A percentile compares a stretch with the other conserved stretches of the same genome.
Evolutionary conservation across 2,888 invertebrate species (phyloP).

Genomic region (Carterocephalus palaemon): DNA sequence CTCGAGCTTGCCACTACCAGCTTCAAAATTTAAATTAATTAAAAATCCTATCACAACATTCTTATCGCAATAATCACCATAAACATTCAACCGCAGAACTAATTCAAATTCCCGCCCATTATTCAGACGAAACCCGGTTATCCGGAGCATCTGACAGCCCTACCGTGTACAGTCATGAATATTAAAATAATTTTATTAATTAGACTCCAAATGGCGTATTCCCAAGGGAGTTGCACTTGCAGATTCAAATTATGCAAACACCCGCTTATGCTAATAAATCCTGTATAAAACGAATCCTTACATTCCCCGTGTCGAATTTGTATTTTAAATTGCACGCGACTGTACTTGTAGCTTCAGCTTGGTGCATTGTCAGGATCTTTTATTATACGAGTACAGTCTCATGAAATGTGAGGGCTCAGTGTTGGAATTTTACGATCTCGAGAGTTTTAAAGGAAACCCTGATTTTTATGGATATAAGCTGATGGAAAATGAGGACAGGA

Average conservation of each 20-base stretch:
- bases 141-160: slow-evolving; percentile 22
- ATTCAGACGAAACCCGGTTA: slow-evolving; percentile 17
- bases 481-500: no score
- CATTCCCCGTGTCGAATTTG: slow-evolving; percentile 14
- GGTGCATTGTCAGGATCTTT: background rate
- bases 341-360: slow-evolving; percentile 3
- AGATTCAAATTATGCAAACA: slow-evolving; percentile 24
- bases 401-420: slow-evolving; percentile 4
- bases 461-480: no score
- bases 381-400: no score
- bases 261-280: slow-evolving; percentile 23
- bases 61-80: slow-evolving; percentile 11
- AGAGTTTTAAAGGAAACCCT: no score
- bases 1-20: no score
- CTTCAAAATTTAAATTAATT: no score
- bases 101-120: slow-evolving; percentile 19
- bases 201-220: slow-evolving; percentile 28
- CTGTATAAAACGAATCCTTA: slow-evolving; percentile 20
- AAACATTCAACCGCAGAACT: slow-evolving; percentile 12
- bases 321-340: slow-evolving; percentile 13
- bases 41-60: no score
- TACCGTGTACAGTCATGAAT: slow-evolving; percentile 28
- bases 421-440: no score
- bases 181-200: slow-evolving; percentile 31
- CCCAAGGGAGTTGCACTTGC: slow-evolving; percentile 25